Evolutionary conservation across 2,113 vertebrate species (phyloP).

Genomic region (Junco hyemalis): DNA sequence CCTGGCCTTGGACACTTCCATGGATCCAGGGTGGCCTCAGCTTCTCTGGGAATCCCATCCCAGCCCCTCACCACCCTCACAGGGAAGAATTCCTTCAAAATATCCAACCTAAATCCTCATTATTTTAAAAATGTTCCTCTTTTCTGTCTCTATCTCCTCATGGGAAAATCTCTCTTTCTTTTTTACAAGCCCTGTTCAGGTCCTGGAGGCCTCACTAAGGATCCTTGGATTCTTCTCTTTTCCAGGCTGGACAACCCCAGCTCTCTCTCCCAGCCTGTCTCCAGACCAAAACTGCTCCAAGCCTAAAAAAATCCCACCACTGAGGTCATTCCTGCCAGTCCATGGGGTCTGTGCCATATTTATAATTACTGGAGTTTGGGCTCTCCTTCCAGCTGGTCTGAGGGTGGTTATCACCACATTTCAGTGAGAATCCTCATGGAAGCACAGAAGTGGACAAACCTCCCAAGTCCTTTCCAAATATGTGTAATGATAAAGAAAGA

Average conservation of each 20-base stretch:
- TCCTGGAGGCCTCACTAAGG: rapidly evolving
- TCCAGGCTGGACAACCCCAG: neutral
- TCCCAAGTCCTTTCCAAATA: neutral
- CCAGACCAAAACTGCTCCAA: neutral
- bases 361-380: neutral
- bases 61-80: neutral
- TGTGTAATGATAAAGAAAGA: neutral
- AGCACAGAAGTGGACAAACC: neutral
- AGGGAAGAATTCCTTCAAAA: neutral
- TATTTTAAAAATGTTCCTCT: neutral
- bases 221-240: neutral
- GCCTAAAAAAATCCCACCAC: neutral
- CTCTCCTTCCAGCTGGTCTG: neutral
- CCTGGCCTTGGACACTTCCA: rapidly evolving
- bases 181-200: rapidly evolving
- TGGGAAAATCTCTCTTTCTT: no score
- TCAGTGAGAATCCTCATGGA: neutral
- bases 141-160: neutral
- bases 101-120: neutral
- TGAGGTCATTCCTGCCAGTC: rapidly evolving
- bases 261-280: neutral
- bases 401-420: rapidly evolving
- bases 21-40: neutral
- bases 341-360: rapidly evolving
- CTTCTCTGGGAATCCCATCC: neutral